Conservation (phyloP, 2,113 vertebrate species). For the Oryzias curvinotus region DNA sequence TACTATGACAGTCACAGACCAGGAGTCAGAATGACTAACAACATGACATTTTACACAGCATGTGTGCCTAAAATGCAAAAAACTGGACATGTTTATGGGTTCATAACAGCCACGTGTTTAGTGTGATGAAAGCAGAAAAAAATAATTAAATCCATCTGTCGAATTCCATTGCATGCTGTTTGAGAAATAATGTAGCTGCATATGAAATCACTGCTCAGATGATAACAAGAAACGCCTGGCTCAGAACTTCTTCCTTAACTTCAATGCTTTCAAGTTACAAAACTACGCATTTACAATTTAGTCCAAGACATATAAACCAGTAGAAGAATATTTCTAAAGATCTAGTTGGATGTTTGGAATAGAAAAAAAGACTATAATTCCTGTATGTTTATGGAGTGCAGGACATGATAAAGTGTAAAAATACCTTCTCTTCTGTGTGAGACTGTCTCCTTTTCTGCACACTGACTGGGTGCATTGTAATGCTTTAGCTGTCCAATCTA, state of each 20-base stretch:
- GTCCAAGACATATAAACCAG: neutral
- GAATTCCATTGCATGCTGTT: slow-evolving; percentile 4
- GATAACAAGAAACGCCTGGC: neutral
- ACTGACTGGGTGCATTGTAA: too few relatives aligned
- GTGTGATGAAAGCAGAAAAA: neutral
- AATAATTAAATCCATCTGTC: neutral
- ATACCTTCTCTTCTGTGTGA: too few relatives aligned
- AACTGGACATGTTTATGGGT: slow-evolving; percentile 1
- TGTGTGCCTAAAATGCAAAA: neutral
- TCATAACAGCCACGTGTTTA: neutral
- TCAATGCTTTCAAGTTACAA: too few relatives aligned
- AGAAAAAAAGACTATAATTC: neutral
- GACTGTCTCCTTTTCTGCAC: too few relatives aligned
- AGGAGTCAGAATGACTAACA: neutral
- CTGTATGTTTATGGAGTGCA: neutral
- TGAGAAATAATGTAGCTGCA: neutral
- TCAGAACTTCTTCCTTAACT: too few relatives aligned
- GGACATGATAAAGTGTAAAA: too few relatives aligned
- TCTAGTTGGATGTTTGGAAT: neutral
- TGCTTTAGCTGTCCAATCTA: too few relatives aligned
- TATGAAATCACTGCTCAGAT: neutral
- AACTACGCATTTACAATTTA: too few relatives aligned
- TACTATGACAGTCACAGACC: neutral
- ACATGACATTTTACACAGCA: slow-evolving; percentile 14
- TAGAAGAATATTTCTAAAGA: neutral